phyloP scores from a whole-genome alignment of 2,113 vertebrate genomes.

The Pelusios castaneus region DNA sequence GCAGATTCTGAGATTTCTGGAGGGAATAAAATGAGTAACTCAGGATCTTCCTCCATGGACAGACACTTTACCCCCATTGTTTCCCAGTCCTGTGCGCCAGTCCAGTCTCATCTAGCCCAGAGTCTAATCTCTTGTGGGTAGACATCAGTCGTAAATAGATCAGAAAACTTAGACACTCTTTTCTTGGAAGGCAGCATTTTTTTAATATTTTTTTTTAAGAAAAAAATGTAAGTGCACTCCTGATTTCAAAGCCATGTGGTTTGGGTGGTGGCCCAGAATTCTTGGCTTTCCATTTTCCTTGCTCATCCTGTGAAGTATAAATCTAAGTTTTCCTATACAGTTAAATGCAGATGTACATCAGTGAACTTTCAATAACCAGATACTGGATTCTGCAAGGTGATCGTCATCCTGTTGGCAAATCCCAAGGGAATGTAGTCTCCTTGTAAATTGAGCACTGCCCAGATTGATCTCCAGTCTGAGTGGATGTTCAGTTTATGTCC shows the following conservation, averaged over 20 bases:
- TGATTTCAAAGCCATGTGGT: constrained; percentile 72
- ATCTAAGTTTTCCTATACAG: constrained; percentile 29
- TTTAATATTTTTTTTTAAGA: neutral
- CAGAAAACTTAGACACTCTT: constrained; percentile 55
- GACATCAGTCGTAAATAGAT: constrained; percentile 62
- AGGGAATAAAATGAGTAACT: neutral
- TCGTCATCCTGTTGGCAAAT: neutral
- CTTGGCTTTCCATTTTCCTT: constrained; percentile 60
- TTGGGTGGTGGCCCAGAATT: constrained; percentile 65
- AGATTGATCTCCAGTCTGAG: neutral
- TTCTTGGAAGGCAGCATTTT: constrained; percentile 46
- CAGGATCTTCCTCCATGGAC: constrained; percentile 1
- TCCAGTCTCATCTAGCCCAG: constrained; percentile 26
- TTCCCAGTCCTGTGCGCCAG: neutral
- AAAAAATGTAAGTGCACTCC: neutral
- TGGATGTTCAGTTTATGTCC: neutral
- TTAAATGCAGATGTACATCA: constrained; percentile 8
- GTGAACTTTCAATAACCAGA: neutral
- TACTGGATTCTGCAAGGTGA: neutral
- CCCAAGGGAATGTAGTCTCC: neutral
- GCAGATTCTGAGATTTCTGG: constrained; percentile 46
- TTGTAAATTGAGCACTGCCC: neutral
- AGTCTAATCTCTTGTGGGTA: constrained; percentile 66
- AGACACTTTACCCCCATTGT: constrained; percentile 42
- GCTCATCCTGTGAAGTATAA: constrained; percentile 51